Conservation (phyloP, 2,113 vertebrate species). For the Tylochromis polylepis region DNA sequence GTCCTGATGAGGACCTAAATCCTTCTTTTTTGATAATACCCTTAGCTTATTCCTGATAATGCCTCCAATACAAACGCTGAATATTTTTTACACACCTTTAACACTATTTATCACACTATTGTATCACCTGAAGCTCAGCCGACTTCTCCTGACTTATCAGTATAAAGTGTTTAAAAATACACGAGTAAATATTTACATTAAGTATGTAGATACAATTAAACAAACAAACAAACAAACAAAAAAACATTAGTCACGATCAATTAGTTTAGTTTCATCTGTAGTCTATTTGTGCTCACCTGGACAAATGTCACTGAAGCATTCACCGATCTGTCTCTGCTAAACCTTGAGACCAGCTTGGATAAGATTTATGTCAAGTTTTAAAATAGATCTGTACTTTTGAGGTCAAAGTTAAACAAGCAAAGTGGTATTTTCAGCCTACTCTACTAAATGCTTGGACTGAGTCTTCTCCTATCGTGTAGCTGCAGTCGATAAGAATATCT, state of each 20-base stretch:
- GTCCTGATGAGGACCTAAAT: not conserved
- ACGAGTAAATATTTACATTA: not conserved
- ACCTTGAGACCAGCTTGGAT: not conserved
- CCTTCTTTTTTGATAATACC: not conserved
- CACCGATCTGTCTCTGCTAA: not conserved
- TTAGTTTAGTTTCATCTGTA: not conserved
- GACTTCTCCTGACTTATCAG: not conserved
- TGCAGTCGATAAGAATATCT: not conserved
- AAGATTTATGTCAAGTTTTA: constrained; percentile 6
- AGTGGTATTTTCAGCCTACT: not conserved
- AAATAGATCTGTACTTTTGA: constrained; percentile 13
- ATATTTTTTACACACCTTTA: not conserved
- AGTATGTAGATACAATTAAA: not conserved
- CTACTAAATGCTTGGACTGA: not conserved
- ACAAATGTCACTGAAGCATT: not conserved
- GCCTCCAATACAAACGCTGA: not conserved
- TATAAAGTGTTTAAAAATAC: not conserved
- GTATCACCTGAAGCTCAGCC: not conserved
- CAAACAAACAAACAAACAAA: not conserved
- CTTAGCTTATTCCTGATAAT: not conserved
- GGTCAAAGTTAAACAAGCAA: constrained; percentile 21
- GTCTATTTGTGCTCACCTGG: not conserved
- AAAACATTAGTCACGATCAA: not conserved
- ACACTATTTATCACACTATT: not conserved
- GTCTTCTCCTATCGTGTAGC: not conserved